Percentiles rank a stretch among this genome's conserved stretches.
phyloP scores from a whole-genome alignment of 2,797 vertebrate genomes.

The Sylvilagus floridanus region DNA sequence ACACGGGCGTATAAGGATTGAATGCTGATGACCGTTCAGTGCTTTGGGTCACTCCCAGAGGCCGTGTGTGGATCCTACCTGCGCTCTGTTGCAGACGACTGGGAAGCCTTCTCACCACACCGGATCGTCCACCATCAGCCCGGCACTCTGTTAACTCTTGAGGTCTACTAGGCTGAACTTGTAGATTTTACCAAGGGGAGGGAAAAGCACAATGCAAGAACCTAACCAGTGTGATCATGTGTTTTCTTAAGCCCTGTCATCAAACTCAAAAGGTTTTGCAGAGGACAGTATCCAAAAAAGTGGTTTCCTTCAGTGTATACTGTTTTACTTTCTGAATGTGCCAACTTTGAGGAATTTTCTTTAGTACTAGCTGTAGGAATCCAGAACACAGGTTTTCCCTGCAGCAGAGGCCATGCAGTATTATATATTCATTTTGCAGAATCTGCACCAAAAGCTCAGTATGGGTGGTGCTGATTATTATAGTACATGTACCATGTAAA shows the following conservation, averaged over 20 bases:
- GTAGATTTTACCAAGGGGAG: slow-evolving; percentile 82
- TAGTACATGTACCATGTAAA: slow-evolving; percentile 86
- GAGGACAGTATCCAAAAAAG: slow-evolving; percentile 72
- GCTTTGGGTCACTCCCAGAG: slow-evolving; percentile 66
- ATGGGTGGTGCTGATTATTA: slow-evolving; percentile 88
- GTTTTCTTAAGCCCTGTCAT: slow-evolving; percentile 80
- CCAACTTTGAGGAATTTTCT: slow-evolving; percentile 86
- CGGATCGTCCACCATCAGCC: slow-evolving; percentile 86
- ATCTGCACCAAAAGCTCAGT: slow-evolving; percentile 88
- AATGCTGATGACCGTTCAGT: slow-evolving; percentile 79
- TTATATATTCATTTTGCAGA: slow-evolving; percentile 88
- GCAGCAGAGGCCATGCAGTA: slow-evolving; percentile 86
- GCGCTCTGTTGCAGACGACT: slow-evolving; percentile 81
- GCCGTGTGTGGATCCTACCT: slow-evolving; percentile 80
- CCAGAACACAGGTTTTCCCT: slow-evolving; percentile 80
- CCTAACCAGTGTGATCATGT: slow-evolving; percentile 83
- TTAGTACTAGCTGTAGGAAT: slow-evolving; percentile 83
- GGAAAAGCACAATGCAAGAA: slow-evolving; percentile 89
- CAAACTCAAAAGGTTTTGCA: slow-evolving; percentile 82
- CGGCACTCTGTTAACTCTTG: slow-evolving; percentile 49
- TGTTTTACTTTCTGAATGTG: slow-evolving; percentile 89
- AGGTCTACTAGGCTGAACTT: slow-evolving; percentile 75
- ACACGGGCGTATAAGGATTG: slow-evolving; percentile 95
- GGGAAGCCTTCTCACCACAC: slow-evolving; percentile 84
- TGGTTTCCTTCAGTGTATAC: slow-evolving; percentile 55